These are phyloP conservation scores for Drosophila monieri DNA, from an alignment of 2,888 invertebrate genomes.

Conservation along the genomic window DNA sequence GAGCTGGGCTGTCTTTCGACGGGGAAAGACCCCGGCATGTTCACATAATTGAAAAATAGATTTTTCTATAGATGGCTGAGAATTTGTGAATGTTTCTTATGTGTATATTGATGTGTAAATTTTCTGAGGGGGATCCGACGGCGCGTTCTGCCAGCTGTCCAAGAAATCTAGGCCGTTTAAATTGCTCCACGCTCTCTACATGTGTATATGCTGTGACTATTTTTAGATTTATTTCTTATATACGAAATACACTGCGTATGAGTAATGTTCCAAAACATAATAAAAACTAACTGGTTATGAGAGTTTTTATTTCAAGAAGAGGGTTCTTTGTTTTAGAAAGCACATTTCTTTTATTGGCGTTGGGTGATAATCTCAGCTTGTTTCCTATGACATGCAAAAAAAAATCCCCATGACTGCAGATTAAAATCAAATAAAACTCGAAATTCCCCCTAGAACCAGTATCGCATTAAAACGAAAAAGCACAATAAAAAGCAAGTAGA, in stretches of 20 bases:
- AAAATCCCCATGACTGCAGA: conserved; percentile 7
- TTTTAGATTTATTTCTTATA: conserved; percentile 49
- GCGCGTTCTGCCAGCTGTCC: conserved; percentile 38
- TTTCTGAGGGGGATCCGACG: conserved; percentile 1
- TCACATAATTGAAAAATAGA: conserved; percentile 41
- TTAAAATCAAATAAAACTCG: conserved; percentile 13
- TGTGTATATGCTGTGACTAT: conserved; percentile 36
- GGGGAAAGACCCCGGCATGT: conserved; percentile 1
- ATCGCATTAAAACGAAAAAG: conserved; percentile 15
- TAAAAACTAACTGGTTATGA: conserved; percentile 12
- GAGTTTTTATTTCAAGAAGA: background rate
- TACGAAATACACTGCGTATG: conserved; percentile 38
- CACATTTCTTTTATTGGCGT: background rate
- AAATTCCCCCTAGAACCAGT: conserved; percentile 21
- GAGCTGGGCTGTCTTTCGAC: background rate
- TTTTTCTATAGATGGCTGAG: conserved; percentile 28
- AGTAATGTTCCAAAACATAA: conserved; percentile 48
- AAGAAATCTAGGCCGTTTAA: conserved; percentile 57
- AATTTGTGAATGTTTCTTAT: conserved; percentile 25
- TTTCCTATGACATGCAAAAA: background rate
- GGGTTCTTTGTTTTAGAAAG: background rate
- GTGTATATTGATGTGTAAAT: conserved; percentile 4
- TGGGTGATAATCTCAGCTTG: conserved; percentile 4
- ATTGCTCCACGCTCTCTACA: conserved; percentile 43
- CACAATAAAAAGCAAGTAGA: background rate